Evolutionary conservation across 2,113 vertebrate genomes (phyloP), one percentile per base, ranked within the genome.

Genomic region (Lipophrys pholis): DNA sequence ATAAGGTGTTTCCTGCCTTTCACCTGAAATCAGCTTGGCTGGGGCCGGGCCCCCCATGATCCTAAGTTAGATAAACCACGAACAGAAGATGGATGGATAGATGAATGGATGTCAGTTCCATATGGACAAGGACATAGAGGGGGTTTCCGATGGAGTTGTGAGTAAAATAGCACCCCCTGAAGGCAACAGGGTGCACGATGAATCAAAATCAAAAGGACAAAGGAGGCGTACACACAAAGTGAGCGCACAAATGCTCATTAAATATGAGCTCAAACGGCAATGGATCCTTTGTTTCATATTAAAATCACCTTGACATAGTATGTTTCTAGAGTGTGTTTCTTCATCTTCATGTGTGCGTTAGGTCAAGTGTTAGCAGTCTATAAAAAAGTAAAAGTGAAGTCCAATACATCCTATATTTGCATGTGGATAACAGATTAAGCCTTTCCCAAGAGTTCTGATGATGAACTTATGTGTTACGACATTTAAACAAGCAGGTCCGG

Each of bases 391-490:
- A 52, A 21, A 7, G 36, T 1, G 60, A 9, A 58, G 41, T 65
- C 36, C 11, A 63, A 15, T 5, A 51, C 45, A 9, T 46, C 54
- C 74, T 83, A 72, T 80, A 65, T 86, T 87, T 82, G 66, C 61
- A 64, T 50, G 55, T 49, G 64, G 72, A 84, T 80, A 58, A 72
- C 63, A 83, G 74, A 73, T 65, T 49, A 50, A 59, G 64, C 78
- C 80, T 84, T 81, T 81, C 82, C 80, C 75, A 5, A 4, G 73
- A 65, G 89, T 55, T 48, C 61, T 66, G 60, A 65, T 86, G 73
- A 90, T 90, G 78, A 90, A 89, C 83, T 73, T 74, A 15, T 82
- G 83, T 83, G 79, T 89, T 86, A 89, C 70, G 83, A 89, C 90
- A 89, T 92, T 92, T 92, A 81, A 89, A 84, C 85, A 87, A 80